phyloP scores from a whole-genome alignment of 2,113 vertebrate species.

The Merops nubicus region DNA sequence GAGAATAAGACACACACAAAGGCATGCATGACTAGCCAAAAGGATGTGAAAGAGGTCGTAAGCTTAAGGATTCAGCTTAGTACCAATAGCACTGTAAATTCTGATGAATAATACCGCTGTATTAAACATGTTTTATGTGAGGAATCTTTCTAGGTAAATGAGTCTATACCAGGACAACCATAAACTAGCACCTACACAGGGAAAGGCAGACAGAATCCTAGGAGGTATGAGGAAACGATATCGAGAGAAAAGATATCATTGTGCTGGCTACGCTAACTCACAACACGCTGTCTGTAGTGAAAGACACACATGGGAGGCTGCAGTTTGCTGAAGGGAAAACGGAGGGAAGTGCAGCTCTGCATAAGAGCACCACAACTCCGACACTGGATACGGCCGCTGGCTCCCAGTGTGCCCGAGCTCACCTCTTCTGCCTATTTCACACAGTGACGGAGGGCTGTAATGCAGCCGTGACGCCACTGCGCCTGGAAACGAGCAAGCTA shows the following conservation, averaged over 20 bases:
- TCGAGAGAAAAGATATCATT: neutral
- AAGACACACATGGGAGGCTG: neutral
- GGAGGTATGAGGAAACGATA: neutral
- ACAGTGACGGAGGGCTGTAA: neutral
- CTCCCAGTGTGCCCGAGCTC: neutral
- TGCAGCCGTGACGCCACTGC: neutral
- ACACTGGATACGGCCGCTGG: rapidly evolving
- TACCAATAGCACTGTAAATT: rapidly evolving
- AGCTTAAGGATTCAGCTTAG: neutral
- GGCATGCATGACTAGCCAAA: neutral
- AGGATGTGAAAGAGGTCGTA: neutral
- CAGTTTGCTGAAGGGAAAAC: too few relatives aligned
- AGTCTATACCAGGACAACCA: rapidly evolving
- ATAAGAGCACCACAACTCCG: neutral
- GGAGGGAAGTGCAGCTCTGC: neutral
- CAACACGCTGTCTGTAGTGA: neutral
- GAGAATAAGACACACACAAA: neutral
- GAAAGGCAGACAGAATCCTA: neutral
- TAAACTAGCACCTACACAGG: neutral
- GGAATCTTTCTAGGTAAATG: neutral
- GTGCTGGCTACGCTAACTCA: neutral
- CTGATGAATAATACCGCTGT: neutral
- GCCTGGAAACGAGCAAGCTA: neutral
- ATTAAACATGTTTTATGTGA: neutral
- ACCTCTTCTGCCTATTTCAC: neutral